Evolutionary conservation across 2,888 invertebrate genomes (phyloP), one percentile per base, ranked within the genome.

Genomic region (Drosophila nigritarsus): DNA sequence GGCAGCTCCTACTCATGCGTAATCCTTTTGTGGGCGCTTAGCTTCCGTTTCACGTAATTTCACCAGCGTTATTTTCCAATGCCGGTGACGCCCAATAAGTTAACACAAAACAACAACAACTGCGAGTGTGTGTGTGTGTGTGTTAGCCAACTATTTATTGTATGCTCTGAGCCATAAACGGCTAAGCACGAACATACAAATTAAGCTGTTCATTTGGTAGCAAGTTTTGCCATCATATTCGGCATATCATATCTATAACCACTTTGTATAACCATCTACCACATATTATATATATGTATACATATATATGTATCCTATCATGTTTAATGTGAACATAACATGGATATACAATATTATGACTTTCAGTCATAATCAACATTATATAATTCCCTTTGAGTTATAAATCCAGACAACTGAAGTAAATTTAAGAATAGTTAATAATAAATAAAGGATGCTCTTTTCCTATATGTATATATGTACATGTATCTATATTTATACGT

Each of bases 11-110:
- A 73, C 80, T 80, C 60, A 80, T 72, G 80, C 78, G 80, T 78
- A 80, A 78, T 80, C 78, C 80, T 80, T 78, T 80, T 80, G 81
- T 65, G 80, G 81, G 48, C 53, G 51, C 65, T 38, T 50, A 27
- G 45, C 80, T 78, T 78, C 80, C 77, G 78, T 78, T 78, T 68
- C 77, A 78, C 78, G 73, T 78, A 73, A 80, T 68, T 80, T 59
- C 64, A 54, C 55, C 64, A 62, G 49, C 49, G 32, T 67, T 45
- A 54, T 54, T 58, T 34, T 49, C 34, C 75, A 60, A 75, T 69
- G 70, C 63, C 66, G 76, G 49, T 55, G 65, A 67, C 73, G 75
- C 75, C 77, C 77, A 78, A 59, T 58, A 55, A 36, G 58, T 58
- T 29, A 59, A 27, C 13, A 30, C 8, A n/a, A n/a, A 51, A 38